Conservation (phyloP, 2,797 vertebrate species). For the Momotus momota region DNA sequence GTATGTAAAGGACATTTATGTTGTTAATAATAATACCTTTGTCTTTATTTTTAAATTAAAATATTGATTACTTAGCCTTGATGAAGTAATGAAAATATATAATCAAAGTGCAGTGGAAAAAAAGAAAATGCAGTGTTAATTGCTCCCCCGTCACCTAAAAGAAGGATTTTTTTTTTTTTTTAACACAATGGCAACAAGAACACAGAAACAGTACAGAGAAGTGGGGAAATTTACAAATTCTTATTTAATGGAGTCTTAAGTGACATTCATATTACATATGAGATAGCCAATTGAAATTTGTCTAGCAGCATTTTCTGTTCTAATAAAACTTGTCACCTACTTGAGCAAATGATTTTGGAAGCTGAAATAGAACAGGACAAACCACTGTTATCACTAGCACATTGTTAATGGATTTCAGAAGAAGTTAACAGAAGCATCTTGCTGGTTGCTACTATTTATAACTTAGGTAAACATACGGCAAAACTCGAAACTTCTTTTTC, state of each 20-base stretch:
- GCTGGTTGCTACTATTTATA: not conserved
- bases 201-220: not conserved
- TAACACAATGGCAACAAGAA: not conserved
- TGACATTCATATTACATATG: not conserved
- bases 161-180: not conserved
- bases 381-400: not conserved
- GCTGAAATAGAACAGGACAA: not conserved
- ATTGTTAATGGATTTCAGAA: not conserved
- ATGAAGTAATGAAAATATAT: not conserved
- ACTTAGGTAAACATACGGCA: not conserved
- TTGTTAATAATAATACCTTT: constrained; percentile 6
- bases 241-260: not conserved
- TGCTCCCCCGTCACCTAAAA: not conserved
- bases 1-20: not conserved
- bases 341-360: not conserved
- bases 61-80: not conserved
- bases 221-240: not conserved
- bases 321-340: not conserved
- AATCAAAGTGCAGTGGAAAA: not conserved
- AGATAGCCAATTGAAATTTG: not conserved
- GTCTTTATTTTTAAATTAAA: constrained; percentile 36
- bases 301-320: not conserved
- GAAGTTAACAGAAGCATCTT: not conserved
- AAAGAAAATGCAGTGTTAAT: not conserved
- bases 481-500: not conserved